Evolutionary conservation across 2,888 invertebrate genomes (phyloP).

Genomic region (Thumatha senex): DNA sequence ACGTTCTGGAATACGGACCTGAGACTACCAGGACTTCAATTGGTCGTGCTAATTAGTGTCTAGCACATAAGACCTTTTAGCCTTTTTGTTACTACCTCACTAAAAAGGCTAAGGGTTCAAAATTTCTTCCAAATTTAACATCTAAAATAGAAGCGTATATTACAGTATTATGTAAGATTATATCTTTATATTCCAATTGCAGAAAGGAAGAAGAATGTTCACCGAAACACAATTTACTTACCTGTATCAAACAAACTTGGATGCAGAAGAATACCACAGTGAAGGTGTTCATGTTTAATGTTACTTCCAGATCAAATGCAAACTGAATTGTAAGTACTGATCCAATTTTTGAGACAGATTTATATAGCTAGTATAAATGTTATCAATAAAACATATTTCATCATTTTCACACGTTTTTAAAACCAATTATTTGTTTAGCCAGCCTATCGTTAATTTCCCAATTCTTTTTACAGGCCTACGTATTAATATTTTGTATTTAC

Average conservation of each 20-base stretch:
- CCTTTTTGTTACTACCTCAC: no score
- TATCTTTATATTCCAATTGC: no score
- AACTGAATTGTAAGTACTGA: background rate
- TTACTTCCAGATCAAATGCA: constrained; percentile 1
- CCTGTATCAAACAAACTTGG: constrained; percentile 31
- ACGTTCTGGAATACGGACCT: no score
- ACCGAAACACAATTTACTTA: no score
- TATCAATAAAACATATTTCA: background rate
- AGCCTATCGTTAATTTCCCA: background rate
- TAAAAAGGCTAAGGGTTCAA: no score
- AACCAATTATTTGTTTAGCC: background rate
- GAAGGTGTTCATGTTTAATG: constrained; percentile 17
- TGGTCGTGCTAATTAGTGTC: no score
- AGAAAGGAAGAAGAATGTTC: no score
- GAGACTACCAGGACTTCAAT: no score
- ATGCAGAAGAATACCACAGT: constrained; percentile 25
- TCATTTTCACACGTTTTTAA: background rate
- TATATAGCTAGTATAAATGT: background rate
- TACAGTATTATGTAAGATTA: no score
- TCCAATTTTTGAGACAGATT: background rate
- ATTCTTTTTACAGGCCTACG: background rate
- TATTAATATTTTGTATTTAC: background rate
- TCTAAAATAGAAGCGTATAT: no score
- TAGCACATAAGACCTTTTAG: no score
- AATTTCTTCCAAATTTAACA: no score